These are phyloP conservation scores for Anas platyrhynchos DNA, from an alignment of 2,113 vertebrate genomes.

Conservation along the genomic window DNA sequence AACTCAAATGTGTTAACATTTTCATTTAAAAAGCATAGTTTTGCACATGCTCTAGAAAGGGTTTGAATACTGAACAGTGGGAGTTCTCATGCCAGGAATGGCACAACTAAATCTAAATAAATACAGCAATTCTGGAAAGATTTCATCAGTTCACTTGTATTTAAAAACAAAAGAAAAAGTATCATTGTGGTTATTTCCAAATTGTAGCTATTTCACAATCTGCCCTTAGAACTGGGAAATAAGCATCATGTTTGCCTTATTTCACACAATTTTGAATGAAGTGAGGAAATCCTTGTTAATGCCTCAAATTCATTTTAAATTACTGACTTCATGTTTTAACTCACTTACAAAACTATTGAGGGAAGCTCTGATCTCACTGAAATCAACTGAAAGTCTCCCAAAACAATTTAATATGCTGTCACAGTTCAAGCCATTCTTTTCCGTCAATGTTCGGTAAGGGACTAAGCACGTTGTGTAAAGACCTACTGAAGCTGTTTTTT, in stretches of 20 bases:
- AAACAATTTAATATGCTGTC: not conserved
- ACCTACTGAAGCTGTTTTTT: not conserved
- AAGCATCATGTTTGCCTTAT: accelerated
- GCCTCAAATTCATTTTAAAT: not conserved
- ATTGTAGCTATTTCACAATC: not conserved
- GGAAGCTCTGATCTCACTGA: not conserved
- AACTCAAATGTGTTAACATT: not conserved
- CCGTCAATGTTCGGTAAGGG: not conserved
- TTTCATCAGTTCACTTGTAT: not conserved
- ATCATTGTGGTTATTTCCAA: not conserved
- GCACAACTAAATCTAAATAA: not conserved
- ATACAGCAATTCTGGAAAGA: not conserved
- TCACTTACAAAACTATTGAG: not conserved
- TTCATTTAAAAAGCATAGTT: not conserved
- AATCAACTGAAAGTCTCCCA: not conserved
- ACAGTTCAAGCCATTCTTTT: not conserved
- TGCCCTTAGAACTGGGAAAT: not conserved
- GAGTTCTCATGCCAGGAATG: accelerated
- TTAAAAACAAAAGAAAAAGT: not conserved
- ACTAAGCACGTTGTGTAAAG: not conserved
- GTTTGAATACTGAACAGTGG: accelerated
- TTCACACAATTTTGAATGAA: not conserved
- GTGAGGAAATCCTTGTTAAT: not conserved
- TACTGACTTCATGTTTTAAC: not conserved
- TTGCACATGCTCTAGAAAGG: not conserved